Base-by-base conservation (phyloP, 2,888 invertebrate genomes). In the Pachydiplax longipennis region DNA sequence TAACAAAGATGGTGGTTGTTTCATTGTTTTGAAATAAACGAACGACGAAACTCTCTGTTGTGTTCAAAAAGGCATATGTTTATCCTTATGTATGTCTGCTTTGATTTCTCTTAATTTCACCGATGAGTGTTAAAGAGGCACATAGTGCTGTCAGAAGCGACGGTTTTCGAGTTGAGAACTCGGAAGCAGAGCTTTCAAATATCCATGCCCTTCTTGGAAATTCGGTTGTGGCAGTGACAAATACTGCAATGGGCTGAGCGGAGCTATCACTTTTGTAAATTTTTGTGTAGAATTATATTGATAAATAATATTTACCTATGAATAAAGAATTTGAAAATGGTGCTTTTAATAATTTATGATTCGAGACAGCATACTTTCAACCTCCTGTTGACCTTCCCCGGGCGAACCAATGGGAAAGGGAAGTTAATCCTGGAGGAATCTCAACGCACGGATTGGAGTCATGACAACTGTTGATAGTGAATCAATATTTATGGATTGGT, bases 211-310 rank as follows among this genome's bases (percentile, higher is more conserved):
- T 73, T 73, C 73, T 25, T 73, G 73, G 73, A 73, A 73, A 73
- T 31, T 25, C 25, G 35, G 37, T 37, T 35, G 87, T 87, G 87
- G 87, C 87, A 61, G 61, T 61, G 87, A 87, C 15, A 83, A 35
- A 83, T 18, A 83, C 58, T 83, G 83, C 83, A 87, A 53, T 87
- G 87, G 87, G 87, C 87, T 87, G 87, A 87, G 87, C 87, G 61
- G 40, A 87, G 87, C 87, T 87, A 87, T 87, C 87, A 87, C 87
- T 87, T 87, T 87, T 87, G 87, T 87, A 87, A 87, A 87, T 87
- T 87, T 87, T 87, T 87, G 87, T 87, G 87, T 87, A 87, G 87
- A 87, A 37, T 58, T 65, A 61, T 61, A 87, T 87, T 87, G 87
- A 87, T 87, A 87, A 87, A 87, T 61, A 87, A 87, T 87, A 87